Base-by-base conservation (phyloP, 2,888 invertebrate genomes). In the Notodonta dromedarius region DNA sequence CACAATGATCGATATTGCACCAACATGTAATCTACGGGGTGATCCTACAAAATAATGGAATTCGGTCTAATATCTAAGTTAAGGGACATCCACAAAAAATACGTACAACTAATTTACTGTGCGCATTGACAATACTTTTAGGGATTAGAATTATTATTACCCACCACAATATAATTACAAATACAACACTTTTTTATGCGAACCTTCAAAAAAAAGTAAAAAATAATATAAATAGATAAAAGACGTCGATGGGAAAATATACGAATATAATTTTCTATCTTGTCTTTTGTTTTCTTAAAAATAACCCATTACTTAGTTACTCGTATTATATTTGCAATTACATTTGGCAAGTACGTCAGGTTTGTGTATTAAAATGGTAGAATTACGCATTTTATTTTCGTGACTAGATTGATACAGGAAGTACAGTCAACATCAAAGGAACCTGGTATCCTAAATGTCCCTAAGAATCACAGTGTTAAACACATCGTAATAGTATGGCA, bases 61-160 rank as follows among this genome's bases (percentile, higher is more conserved):
- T 69, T 66, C 58, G 59, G 71, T 78, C 76, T 83, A 84, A 57
- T 69, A 67, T 58, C 73, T 84, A 83, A 50, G 66, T 69, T 62
- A 78, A 71, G 65, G 77, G 77, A 85, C 79, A 81, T 78, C 79
- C 85, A 75, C 64, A 77, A 79, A 79, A 79, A 78, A 71, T 65
- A 75, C 70, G 75, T 66, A 68, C 60, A 56, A 83, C 84, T 88
- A 87, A 83, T 77, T 89, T 86, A 87, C 84, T 92, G 93, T 93
- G 93, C 93, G 93, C 88, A 81, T 92, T 87, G 86, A 86, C 80
- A 86, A 86, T 88, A 84, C 75, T 65, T 83, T 86, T 84, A 89
- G 85, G 84, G 87, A 77, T 85, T 81, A 84, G 67, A 83, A 79
- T 77, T 74, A 74, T 63, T 68, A 74, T 63, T 68, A 74, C 65